A percentile compares a stretch with the other conserved stretches of the same genome.
These are phyloP conservation scores for Drosophila auraria DNA, from an alignment of 1,140 invertebrate species.

Conservation along the genomic window DNA sequence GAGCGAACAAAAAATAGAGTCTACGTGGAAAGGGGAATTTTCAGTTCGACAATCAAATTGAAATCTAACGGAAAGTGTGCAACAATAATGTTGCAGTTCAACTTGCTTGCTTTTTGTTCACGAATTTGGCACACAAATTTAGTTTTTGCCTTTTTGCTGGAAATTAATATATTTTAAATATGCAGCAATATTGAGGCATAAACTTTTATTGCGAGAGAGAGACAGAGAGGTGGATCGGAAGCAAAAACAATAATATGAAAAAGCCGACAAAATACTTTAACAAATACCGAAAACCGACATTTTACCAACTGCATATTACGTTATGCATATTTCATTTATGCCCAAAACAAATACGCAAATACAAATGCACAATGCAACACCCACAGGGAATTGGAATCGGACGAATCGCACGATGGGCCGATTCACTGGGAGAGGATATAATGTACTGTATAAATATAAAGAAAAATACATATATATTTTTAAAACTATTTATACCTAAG, in stretches of 20 bases:
- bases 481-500: not conserved
- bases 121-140: slow-evolving; percentile 13
- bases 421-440: not conserved
- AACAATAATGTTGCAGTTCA: slow-evolving; percentile 20
- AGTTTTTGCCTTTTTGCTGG: slow-evolving; percentile 1
- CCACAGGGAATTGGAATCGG: slow-evolving; percentile 4
- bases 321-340: slow-evolving; percentile 74
- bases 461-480: not conserved
- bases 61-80: slow-evolving; percentile 37
- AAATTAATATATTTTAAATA: slow-evolving; percentile 61
- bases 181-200: slow-evolving; percentile 37
- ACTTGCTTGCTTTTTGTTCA: slow-evolving; percentile 2
- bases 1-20: not conserved
- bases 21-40: not conserved
- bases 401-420: slow-evolving; percentile 13
- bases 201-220: not conserved
- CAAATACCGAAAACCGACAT: slow-evolving; percentile 71
- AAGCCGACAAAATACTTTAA: slow-evolving; percentile 67
- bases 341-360: slow-evolving; percentile 43
- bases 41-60: slow-evolving; percentile 23
- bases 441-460: not conserved
- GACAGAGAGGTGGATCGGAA: not conserved
- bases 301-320: slow-evolving; percentile 72
- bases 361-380: slow-evolving; percentile 15
- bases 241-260: slow-evolving; percentile 56